Evolutionary conservation across 2,113 vertebrate species (phyloP).

Genomic region (Gadus macrocephalus): DNA sequence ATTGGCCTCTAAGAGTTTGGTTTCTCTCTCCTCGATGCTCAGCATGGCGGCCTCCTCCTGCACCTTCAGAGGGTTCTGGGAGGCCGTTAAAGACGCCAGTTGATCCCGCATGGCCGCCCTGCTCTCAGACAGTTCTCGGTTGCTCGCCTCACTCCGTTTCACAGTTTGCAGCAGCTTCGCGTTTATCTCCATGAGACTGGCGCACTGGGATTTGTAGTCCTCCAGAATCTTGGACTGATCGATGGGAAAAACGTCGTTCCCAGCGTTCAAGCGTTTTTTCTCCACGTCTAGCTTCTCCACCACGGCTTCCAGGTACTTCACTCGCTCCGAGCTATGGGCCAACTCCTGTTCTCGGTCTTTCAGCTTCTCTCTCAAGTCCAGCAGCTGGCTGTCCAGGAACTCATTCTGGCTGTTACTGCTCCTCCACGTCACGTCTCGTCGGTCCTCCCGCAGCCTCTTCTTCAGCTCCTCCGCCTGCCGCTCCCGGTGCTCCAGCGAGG

Average conservation of each 20-base stretch:
- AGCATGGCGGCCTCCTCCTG: constrained; percentile 57
- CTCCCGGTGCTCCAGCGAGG: constrained; percentile 70
- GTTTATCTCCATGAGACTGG: constrained; percentile 60
- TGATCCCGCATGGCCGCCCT: constrained; percentile 63
- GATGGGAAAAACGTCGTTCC: constrained; percentile 50
- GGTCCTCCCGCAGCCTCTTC: constrained; percentile 64
- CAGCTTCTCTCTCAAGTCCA: constrained; percentile 65
- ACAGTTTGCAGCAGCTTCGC: constrained; percentile 58
- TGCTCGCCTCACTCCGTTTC: constrained; percentile 60
- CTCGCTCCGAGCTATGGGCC: constrained; percentile 69
- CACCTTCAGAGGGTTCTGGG: constrained; percentile 73
- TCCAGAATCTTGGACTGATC: constrained; percentile 53
- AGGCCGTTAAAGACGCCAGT: constrained; percentile 62
- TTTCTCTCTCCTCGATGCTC: constrained; percentile 67
- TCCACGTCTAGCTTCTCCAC: constrained; percentile 70
- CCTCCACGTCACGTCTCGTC: constrained; percentile 60
- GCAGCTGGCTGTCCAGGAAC: constrained; percentile 61
- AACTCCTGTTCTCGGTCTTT: constrained; percentile 70
- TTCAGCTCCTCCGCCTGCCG: constrained; percentile 62
- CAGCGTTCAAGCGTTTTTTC: constrained; percentile 60
- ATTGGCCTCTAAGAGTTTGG: constrained; percentile 68
- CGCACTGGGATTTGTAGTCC: constrained; percentile 46
- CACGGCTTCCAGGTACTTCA: constrained; percentile 75
- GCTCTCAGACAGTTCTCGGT: constrained; percentile 56
- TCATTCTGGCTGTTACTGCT: constrained; percentile 58